These are phyloP conservation scores for Timandra comae DNA, from an alignment of 2,888 invertebrate species.

Conservation along the genomic window DNA sequence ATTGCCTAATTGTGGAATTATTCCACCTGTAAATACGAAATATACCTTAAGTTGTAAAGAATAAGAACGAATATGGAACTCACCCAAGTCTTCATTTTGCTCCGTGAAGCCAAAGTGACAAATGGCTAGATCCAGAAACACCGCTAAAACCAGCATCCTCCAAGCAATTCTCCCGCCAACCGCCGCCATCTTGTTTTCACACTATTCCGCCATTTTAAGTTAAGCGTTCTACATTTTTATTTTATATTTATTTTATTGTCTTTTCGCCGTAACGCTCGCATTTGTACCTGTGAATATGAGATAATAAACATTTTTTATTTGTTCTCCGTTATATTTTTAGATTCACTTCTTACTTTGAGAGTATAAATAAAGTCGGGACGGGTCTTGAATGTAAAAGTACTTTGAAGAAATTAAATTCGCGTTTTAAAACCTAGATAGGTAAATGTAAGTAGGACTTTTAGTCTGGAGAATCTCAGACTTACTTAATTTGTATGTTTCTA, in stretches of 20 bases:
- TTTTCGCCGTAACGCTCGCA: constrained; percentile 5
- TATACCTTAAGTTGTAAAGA: too few relatives aligned
- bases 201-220: constrained; percentile 37
- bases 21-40: too few relatives aligned
- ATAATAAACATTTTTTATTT: constrained; percentile 1
- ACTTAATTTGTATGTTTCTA: too few relatives aligned
- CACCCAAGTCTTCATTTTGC: constrained; percentile 57
- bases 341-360: neutral
- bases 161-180: constrained; percentile 45
- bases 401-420: neutral
- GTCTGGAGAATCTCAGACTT: too few relatives aligned
- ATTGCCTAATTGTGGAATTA: too few relatives aligned
- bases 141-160: constrained; percentile 39
- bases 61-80: too few relatives aligned
- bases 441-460: too few relatives aligned
- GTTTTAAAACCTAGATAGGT: too few relatives aligned
- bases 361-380: neutral
- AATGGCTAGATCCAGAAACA: constrained; percentile 40
- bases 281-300: constrained; percentile 31
- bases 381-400: neutral
- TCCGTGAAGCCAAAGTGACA: constrained; percentile 46
- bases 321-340: neutral
- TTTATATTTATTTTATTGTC: constrained; percentile 13
- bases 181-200: constrained; percentile 54
- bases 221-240: constrained; percentile 26